Conservation (phyloP, 2,888 invertebrate species). For the Cyclophora punctaria region DNA sequence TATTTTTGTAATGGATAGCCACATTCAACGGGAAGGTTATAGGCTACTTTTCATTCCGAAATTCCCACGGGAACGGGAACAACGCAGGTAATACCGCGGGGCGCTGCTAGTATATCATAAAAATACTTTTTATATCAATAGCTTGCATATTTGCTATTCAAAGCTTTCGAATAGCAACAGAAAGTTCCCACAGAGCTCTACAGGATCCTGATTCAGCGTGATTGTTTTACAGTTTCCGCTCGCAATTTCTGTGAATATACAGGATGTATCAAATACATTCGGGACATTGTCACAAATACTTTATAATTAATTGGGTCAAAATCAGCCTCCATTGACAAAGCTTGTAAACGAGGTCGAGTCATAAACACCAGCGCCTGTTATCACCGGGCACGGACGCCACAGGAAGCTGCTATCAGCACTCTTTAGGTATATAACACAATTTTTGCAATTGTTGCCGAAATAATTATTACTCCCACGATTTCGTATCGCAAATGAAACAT, state of each 20-base stretch:
- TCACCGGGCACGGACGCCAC: slow-evolving; percentile 49
- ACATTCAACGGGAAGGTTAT: too few relatives aligned
- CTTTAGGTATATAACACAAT: slow-evolving; percentile 67
- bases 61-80: too few relatives aligned
- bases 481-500: slow-evolving; percentile 30
- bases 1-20: too few relatives aligned
- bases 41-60: too few relatives aligned
- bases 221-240: slow-evolving; percentile 11
- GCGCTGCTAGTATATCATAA: too few relatives aligned
- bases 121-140: too few relatives aligned
- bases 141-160: too few relatives aligned
- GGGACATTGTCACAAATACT: slow-evolving; percentile 34
- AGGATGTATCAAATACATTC: slow-evolving; percentile 24
- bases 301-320: slow-evolving; percentile 61
- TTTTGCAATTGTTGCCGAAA: slow-evolving; percentile 75
- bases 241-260: slow-evolving; percentile 12
- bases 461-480: slow-evolving; percentile 59
- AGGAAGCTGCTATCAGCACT: slow-evolving; percentile 69
- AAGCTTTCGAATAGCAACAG: too few relatives aligned
- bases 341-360: slow-evolving; percentile 63
- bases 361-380: slow-evolving; percentile 55
- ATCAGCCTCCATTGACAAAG: slow-evolving; percentile 68
- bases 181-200: slow-evolving; percentile 1
- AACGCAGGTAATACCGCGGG: too few relatives aligned
- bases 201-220: slow-evolving; percentile 16